These are phyloP conservation scores for Silurus meridionalis DNA, from an alignment of 2,113 vertebrate genomes.

Conservation along the genomic window DNA sequence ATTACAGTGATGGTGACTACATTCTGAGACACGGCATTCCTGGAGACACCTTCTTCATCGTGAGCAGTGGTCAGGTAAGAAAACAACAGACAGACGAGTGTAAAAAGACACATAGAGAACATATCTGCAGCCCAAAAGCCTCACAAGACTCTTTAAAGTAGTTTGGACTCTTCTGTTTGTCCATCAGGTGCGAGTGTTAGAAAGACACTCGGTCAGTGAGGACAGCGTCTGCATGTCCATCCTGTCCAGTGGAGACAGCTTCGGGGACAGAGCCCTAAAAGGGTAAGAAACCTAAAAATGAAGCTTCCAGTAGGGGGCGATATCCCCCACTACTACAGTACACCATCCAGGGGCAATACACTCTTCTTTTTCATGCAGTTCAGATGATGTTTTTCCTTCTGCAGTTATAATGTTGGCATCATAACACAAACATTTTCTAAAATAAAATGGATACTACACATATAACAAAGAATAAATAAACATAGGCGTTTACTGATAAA, in stretches of 20 bases:
- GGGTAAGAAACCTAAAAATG: slow-evolving; percentile 61
- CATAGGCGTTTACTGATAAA: too few species aligned
- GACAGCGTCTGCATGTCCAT: slow-evolving; percentile 61
- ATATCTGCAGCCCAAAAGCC: neutral
- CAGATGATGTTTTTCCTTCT: too few species aligned
- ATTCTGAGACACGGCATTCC: slow-evolving; percentile 68
- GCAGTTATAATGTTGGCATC: too few species aligned
- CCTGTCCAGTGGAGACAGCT: slow-evolving; percentile 70
- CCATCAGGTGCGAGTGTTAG: slow-evolving; percentile 70
- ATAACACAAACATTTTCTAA: too few species aligned
- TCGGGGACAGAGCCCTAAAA: slow-evolving; percentile 73
- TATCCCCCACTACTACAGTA: neutral
- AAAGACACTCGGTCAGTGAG: slow-evolving; percentile 61
- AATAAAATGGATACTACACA: too few species aligned
- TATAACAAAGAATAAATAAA: too few species aligned
- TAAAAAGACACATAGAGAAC: neutral
- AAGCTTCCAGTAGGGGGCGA: slow-evolving; percentile 25
- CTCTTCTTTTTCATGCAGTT: neutral
- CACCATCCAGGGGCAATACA: neutral
- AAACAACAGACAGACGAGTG: neutral
- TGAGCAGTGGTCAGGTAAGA: slow-evolving; percentile 75
- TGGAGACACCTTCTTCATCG: slow-evolving; percentile 74
- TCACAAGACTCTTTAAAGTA: neutral
- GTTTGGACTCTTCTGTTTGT: neutral
- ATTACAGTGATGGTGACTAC: slow-evolving; percentile 70